Percentiles rank a stretch among this genome's conserved stretches.
Conservation (phyloP, 2,113 vertebrate genomes). For the Phalacrocorax brasilianus region DNA sequence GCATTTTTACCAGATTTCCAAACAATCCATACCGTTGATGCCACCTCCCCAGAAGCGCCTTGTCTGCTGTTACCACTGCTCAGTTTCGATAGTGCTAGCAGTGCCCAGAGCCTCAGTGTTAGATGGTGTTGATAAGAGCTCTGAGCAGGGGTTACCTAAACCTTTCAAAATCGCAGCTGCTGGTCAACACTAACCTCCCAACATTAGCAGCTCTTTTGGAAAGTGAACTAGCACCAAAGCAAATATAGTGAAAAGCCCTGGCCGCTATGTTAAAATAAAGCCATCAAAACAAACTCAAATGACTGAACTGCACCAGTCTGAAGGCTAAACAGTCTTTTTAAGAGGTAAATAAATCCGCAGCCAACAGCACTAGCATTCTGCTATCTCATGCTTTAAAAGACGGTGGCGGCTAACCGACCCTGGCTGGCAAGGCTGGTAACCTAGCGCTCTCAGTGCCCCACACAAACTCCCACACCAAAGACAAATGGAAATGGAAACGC, state of each 20-base stretch:
- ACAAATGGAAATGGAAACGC: conserved; percentile 45
- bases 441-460: not conserved
- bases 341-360: not conserved
- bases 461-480: not conserved
- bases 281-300: not conserved
- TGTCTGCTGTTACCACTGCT: not conserved
- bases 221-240: not conserved
- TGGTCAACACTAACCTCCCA: not conserved
- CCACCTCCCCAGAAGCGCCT: not conserved
- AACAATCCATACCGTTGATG: not conserved
- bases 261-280: not conserved
- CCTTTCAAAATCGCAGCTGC: not conserved
- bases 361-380: not conserved
- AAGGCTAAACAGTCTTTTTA: not conserved
- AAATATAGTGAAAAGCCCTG: not conserved
- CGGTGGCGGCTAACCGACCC: not conserved
- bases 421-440: not conserved
- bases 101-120: not conserved
- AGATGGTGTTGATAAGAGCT: not conserved
- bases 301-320: not conserved
- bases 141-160: not conserved
- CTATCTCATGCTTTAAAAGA: not conserved
- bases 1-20: not conserved
- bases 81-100: not conserved
- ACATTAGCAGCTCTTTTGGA: not conserved